Conservation (phyloP, 1,140 invertebrate genomes). For the Drosophila equinoxialis region DNA sequence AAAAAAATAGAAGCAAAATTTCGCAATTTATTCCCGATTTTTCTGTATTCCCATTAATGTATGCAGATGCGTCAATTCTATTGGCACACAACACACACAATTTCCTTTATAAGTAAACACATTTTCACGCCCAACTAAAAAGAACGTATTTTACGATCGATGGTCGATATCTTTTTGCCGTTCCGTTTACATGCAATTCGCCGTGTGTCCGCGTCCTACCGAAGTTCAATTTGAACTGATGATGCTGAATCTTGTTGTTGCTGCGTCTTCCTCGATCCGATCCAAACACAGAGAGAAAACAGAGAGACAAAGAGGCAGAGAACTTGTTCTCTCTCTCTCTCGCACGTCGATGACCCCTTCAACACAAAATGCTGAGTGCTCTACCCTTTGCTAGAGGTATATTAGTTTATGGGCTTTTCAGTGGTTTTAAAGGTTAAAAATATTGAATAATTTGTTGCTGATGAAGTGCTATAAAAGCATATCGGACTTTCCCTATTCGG, state of each 20-base stretch:
- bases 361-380: neutral
- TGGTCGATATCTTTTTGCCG: neutral
- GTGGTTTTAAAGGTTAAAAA: too few species aligned
- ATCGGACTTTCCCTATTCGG: too few species aligned
- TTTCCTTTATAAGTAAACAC: conserved; percentile 14
- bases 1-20: conserved; percentile 15
- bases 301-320: conserved; percentile 10
- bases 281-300: neutral
- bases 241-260: conserved; percentile 31
- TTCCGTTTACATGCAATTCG: neutral
- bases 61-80: conserved; percentile 4
- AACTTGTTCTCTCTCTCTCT: neutral
- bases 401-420: neutral
- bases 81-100: conserved; percentile 10
- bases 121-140: conserved; percentile 26
- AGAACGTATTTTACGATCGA: conserved; percentile 4
- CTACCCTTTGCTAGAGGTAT: neutral
- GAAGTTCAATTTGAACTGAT: conserved; percentile 55
- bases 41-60: conserved; percentile 7
- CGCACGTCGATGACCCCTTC: neutral
- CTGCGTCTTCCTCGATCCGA: neutral
- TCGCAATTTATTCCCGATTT: conserved; percentile 22
- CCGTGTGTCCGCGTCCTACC: conserved; percentile 33
- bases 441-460: too few species aligned
- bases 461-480: too few species aligned